These are phyloP conservation scores for Hymenopus coronatus DNA, from an alignment of 2,888 invertebrate species.

Conservation along the genomic window DNA sequence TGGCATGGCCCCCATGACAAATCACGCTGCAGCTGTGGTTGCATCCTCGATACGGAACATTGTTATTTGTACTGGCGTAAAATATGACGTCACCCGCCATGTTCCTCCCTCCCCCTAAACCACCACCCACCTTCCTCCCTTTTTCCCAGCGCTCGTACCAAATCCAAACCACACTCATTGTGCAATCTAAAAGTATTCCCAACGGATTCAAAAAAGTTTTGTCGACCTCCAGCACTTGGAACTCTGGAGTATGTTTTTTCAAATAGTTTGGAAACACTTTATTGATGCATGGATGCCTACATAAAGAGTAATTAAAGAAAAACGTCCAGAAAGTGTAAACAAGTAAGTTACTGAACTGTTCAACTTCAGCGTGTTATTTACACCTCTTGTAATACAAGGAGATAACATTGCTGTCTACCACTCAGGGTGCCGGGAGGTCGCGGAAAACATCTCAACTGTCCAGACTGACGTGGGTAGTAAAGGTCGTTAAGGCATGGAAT, in stretches of 20 bases:
- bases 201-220: not conserved
- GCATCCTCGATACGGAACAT: conserved; percentile 2
- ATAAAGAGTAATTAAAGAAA: no score
- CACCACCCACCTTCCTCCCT: not conserved
- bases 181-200: not conserved
- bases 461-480: no score
- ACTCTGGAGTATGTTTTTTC: not conserved
- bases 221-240: not conserved
- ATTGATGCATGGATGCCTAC: no score
- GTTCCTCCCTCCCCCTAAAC: not conserved
- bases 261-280: no score
- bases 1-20: not conserved
- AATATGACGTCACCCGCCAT: not conserved
- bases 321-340: no score
- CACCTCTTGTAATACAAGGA: no score
- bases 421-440: no score
- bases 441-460: no score
- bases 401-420: no score
- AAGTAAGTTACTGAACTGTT: no score
- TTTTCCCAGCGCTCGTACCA: not conserved
- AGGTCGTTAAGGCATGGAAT: no score
- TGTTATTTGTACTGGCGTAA: conserved; percentile 6
- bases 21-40: conserved; percentile 14
- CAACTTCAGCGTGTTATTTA: no score
- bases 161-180: not conserved